Base-by-base conservation (phyloP, 2,888 invertebrate species). In the Tromatobia lineatoria region DNA sequence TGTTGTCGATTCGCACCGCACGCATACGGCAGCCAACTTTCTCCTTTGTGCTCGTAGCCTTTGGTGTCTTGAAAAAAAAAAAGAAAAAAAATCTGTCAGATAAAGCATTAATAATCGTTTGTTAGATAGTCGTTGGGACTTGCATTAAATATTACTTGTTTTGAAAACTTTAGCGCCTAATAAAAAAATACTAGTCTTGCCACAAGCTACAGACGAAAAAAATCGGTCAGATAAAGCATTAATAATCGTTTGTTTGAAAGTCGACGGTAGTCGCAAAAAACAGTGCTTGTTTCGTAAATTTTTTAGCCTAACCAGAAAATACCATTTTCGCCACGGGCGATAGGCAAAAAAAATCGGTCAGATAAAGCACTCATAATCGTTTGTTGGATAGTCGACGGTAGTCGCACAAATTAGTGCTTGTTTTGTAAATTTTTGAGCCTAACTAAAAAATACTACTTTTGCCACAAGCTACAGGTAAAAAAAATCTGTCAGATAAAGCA, bases 31-130 rank as follows among this genome's bases (percentile, higher is more conserved):
- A 23, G 64, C 38, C 52, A 79, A 61, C 79, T 79, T 79, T 79
- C 79, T 79, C 79, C 70, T 79, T 71, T 79, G 79, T 79, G 70
- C 71, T 54, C 79, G 64, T 79, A 66, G 79, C 79, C 79, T 79
- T 79, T 79, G 64, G 64, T 61, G 79, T 71, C 54, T 69, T 54
- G 42, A 25, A 64, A 50, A 23, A 18, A 61, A 50, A 61, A n/a
- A n/a, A n/a, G 15, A 20, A 61, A 64, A 20, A 20, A 10, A 38
- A 29, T 47, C 34, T 34, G 13, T 20, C 42, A 29, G 15, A 76
- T 67, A 42, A 54, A 54, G 13, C 8, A 42, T 42, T 11, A 42
- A 42, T 11, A 11, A 8, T 13, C 47, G 47, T 15, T 15, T 15
- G 47, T 15, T 3, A 15, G 29, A 29, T 15, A 47, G 13, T 2